phyloP scores from a whole-genome alignment of 2,797 vertebrate species.

The Astyanax mexicanus region DNA sequence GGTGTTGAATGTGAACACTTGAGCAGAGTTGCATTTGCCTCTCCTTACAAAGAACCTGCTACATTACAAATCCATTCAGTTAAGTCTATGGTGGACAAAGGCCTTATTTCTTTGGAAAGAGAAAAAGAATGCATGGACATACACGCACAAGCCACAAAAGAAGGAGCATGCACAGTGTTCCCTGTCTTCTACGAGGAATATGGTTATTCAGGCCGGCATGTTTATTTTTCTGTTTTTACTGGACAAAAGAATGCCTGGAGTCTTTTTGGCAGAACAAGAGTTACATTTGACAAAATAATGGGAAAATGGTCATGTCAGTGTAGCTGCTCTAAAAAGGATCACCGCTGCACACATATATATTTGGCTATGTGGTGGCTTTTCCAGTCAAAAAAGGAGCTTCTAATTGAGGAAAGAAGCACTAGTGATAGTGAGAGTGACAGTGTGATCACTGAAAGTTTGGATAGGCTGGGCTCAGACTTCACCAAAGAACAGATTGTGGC shows the following conservation, averaged over 20 bases:
- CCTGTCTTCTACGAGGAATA: constrained; percentile 10
- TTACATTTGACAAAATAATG: constrained; percentile 16
- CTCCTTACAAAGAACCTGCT: background rate
- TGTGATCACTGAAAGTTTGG: too few relatives aligned
- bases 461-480: too few relatives aligned
- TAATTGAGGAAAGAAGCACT: background rate
- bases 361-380: too few relatives aligned
- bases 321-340: background rate
- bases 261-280: too few relatives aligned
- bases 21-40: constrained; percentile 1
- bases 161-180: constrained; percentile 5
- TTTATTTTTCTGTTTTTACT: constrained; percentile 18
- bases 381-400: too few relatives aligned
- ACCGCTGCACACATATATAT: constrained; percentile 17
- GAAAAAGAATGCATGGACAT: constrained; percentile 2
- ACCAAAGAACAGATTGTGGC: too few relatives aligned
- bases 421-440: too few relatives aligned
- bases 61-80: background rate
- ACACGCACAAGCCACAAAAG: background rate
- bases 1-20: constrained; percentile 27
- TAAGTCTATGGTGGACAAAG: constrained; percentile 16
- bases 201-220: constrained; percentile 1
- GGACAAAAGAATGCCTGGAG: constrained; percentile 13
- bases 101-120: background rate
- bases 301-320: constrained; percentile 24